Evolutionary conservation across 37 sponge, comb jelly and placozoan species (phyloP).

Genomic region (Chondrilla cf. caribensis): DNA sequence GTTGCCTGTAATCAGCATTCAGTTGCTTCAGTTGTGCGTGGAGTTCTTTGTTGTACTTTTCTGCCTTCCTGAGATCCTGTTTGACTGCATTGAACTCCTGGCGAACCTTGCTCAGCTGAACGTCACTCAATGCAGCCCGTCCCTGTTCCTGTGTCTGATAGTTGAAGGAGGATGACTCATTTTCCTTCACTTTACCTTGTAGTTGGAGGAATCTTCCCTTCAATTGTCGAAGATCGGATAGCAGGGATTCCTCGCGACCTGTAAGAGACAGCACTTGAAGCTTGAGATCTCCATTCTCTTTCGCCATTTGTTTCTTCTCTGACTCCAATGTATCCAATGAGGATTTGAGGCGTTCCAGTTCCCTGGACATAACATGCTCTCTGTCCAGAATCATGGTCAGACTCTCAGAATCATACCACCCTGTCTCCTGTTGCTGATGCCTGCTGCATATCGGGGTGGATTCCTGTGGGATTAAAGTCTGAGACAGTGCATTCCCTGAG

Average conservation of each 20-base stretch:
- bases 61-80: conserved; percentile 11
- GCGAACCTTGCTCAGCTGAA: background rate
- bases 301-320: background rate
- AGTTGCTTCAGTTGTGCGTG: background rate
- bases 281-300: conserved; percentile 18
- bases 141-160: background rate
- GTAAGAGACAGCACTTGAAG: conserved; percentile 1
- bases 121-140: background rate
- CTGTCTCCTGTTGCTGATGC: background rate
- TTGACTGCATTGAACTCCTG: background rate
- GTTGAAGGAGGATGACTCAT: background rate
- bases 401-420: background rate
- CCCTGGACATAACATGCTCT: background rate
- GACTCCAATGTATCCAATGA: background rate
- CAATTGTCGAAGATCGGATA: background rate
- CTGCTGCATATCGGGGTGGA: background rate
- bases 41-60: background rate
- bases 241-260: background rate
- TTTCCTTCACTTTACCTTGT: conserved; percentile 6
- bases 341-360: conserved; percentile 1
- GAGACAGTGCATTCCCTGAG: background rate
- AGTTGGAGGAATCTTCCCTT: background rate
- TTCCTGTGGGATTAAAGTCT: background rate
- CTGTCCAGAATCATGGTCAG: conserved; percentile 6
- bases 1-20: background rate